Evolutionary conservation across 2,797 vertebrate genomes (phyloP).

Genomic region (Lophius americanus): DNA sequence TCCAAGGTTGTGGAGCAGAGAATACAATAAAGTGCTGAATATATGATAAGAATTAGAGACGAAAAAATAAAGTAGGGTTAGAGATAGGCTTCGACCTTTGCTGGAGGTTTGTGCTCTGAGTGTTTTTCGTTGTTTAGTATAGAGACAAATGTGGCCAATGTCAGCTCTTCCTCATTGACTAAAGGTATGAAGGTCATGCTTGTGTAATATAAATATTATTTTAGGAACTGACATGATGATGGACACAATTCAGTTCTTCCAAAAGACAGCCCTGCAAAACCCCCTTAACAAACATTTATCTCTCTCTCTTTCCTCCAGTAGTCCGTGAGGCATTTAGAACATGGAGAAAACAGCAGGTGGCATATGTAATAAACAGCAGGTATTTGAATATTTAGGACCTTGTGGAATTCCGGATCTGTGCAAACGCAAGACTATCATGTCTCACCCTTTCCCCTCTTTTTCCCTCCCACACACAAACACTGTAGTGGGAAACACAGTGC

Average conservation of each 20-base stretch:
- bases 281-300: slow-evolving; percentile 16
- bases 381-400: slow-evolving; percentile 23
- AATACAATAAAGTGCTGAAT: no score
- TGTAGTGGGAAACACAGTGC: slow-evolving; percentile 30
- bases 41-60: no score
- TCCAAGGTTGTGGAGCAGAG: no score
- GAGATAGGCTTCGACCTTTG: no score
- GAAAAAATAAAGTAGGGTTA: no score
- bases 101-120: no score
- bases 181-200: neutral
- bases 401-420: slow-evolving; percentile 33
- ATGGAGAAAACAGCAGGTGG: slow-evolving; percentile 19
- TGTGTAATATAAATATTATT: slow-evolving; percentile 17
- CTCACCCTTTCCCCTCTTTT: neutral
- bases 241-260: slow-evolving; percentile 1
- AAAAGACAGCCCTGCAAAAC: slow-evolving; percentile 23
- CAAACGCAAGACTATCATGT: slow-evolving; percentile 38
- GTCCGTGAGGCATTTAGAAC: slow-evolving; percentile 1
- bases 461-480: slow-evolving; percentile 27
- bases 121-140: neutral
- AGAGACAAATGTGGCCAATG: neutral
- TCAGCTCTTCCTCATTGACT: neutral
- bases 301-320: neutral
- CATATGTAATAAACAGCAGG: neutral
- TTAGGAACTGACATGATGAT: neutral